Conservation (phyloP, 1,140 invertebrate species). For the Drosophila nigromelanica region DNA sequence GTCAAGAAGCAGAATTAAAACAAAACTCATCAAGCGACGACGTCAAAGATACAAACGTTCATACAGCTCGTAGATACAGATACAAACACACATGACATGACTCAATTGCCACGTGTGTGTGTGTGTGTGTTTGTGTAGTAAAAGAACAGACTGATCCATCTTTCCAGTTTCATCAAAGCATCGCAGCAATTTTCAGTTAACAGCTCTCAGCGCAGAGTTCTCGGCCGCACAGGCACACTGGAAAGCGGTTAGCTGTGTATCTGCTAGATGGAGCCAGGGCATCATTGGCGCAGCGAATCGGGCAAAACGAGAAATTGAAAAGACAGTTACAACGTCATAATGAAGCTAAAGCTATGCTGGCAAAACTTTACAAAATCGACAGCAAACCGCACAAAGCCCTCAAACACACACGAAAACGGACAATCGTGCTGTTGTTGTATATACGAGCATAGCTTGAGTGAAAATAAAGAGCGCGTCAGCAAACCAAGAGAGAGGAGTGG, state of each 20-base stretch:
- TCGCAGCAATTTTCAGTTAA: slow-evolving; percentile 65
- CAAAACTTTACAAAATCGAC: slow-evolving; percentile 70
- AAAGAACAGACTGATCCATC: slow-evolving; percentile 53
- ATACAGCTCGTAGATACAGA: slow-evolving; percentile 1
- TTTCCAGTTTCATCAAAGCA: slow-evolving; percentile 56
- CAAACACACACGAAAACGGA: slow-evolving; percentile 27
- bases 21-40: slow-evolving; percentile 73
- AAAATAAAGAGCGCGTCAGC: slow-evolving; percentile 23
- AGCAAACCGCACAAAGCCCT: slow-evolving; percentile 67
- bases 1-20: slow-evolving; percentile 82
- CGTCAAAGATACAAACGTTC: slow-evolving; percentile 42
- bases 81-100: slow-evolving; percentile 44
- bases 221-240: slow-evolving; percentile 12
- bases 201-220: slow-evolving; percentile 32
- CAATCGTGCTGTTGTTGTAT: slow-evolving; percentile 62
- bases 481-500: slow-evolving; percentile 17
- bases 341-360: slow-evolving; percentile 55
- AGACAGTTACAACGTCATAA: slow-evolving; percentile 81
- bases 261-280: slow-evolving; percentile 50
- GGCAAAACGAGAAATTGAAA: slow-evolving; percentile 82
- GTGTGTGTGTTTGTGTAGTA: slow-evolving; percentile 10
- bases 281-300: slow-evolving; percentile 76
- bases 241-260: slow-evolving; percentile 50
- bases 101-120: slow-evolving; percentile 45
- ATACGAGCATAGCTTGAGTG: slow-evolving; percentile 38